A percentile compares a stretch with the other conserved stretches of the same genome.
Evolutionary conservation across 1,140 invertebrate species (phyloP).

Genomic region (Trissolcus basalis): DNA sequence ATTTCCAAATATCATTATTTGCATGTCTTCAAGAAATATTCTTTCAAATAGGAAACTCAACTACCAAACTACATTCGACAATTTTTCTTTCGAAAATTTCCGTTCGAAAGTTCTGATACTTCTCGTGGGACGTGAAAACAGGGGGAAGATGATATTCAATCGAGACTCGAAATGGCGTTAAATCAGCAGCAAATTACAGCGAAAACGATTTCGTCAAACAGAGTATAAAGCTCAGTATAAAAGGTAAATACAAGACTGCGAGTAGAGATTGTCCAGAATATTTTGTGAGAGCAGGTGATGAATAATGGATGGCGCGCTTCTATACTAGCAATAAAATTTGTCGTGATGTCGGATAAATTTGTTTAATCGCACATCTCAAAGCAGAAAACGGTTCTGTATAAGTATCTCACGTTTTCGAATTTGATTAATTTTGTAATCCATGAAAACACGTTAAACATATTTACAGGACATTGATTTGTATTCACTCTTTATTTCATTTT

Average conservation of each 20-base stretch:
- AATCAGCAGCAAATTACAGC: conserved; percentile 51
- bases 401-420: conserved; percentile 40
- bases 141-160: conserved; percentile 4
- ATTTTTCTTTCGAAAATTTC: not conserved
- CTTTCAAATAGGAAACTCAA: no score
- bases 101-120: not conserved
- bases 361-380: conserved; percentile 68
- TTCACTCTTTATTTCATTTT: no score
- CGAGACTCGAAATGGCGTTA: conserved; percentile 23
- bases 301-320: conserved; percentile 73
- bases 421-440: conserved; percentile 45
- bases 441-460: conserved; percentile 37
- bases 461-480: not conserved
- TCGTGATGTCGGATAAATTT: conserved; percentile 72
- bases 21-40: no score
- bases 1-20: no score
- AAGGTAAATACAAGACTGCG: conserved; percentile 41
- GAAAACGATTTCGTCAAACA: conserved; percentile 51
- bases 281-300: conserved; percentile 66
- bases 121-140: conserved; percentile 6
- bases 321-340: conserved; percentile 67
- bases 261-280: conserved; percentile 37
- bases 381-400: conserved; percentile 34
- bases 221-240: conserved; percentile 26
- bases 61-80: not conserved